Base-by-base conservation (phyloP, 2,888 invertebrate genomes). In the Osmoderma eremita region DNA sequence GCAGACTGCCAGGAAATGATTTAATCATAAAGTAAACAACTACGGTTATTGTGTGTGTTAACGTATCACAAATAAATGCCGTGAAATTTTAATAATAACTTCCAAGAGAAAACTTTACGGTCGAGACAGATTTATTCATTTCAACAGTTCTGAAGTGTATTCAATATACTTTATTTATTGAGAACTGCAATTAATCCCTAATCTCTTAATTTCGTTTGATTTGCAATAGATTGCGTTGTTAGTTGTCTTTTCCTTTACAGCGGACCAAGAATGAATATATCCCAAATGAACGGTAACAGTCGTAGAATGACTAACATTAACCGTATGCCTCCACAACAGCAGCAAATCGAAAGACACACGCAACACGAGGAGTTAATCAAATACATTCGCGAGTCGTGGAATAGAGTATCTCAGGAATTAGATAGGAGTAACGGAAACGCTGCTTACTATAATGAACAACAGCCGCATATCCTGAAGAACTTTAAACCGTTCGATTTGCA, bases 401-500 rank as follows among this genome's bases (percentile, higher is more conserved):
- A 86, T 80, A 88, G 88, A 85, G 89, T 89, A 6, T 75, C 76
- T 8, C 76, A 77, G 65, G 79, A 80, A 68, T 70, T 77, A 17
- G 77, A 78, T 53, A 74, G 76, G 67, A 78, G 72, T 63, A 75
- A 74, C 71, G 72, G 80, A 73, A 85, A 86, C 53, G 85, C 87
- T 0, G 87, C 86, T 63, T 90, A 89, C 78, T 89, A 89, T 77
- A 89, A 91, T 76, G 89, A 89, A 69, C 84, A 84, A 75, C 83
- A 87, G 38, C 76, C 78, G 67, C 83, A 85, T 3, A 84, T 85
- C 72, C 80, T 88, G 18, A 87, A 86, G 77, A 90, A 91, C 83
- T 92, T 92, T 80, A 88, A 90, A 79, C 91, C 92, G 8, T 92
- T 92, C 80, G 89, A 92, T 81, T 83, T 92, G 69, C 91, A 92